Base-by-base conservation (phyloP, 2,888 invertebrate species). In the Andrena bicolor region DNA sequence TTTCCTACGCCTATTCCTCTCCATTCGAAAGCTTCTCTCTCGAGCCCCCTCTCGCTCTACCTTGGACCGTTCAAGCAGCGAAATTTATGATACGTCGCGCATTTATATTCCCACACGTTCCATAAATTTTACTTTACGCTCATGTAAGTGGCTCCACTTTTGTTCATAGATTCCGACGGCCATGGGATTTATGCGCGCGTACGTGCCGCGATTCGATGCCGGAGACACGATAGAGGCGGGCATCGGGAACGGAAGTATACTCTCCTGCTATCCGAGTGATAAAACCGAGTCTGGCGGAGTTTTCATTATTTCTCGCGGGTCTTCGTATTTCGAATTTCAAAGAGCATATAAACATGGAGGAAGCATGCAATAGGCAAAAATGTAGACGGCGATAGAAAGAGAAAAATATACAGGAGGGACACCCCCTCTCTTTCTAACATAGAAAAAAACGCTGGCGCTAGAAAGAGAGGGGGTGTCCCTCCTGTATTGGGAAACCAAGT, bases 111-210 rank as follows among this genome's bases (percentile, higher is more conserved):
- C 90, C 86, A 79, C 85, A 81, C 68, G 84, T 78, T 82, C 86
- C 90, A 90, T 92, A 92, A 91, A 92, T 92, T 90, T 85, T 85
- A 86, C 90, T 92, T 91, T 90, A 89, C 89, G 90, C 91, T 88
- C 88, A 87, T 88, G 87, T 92, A 92, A 92, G 92, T 92, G 90
- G 90, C 92, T 90, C 89, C 88, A 91, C 90, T 92, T 92, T 91
- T 92, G 92, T 92, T 91, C 92, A 92, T 92, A 91, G 92, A 92
- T 92, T 92, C 88, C 89, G 89, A 86, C 86, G 86, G 73, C 88
- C 88, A 91, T 89, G 90, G 88, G 91, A 92, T 91, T 91, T 92
- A 92, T 91, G 83, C 64, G 66, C 66, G 61, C 81, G 87, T 81
- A 83, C 76, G 83, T 79, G 84, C 66, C 69, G 35, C 66, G 78